These are phyloP conservation scores for Pantherophis alleghaniensis DNA, from an alignment of 2,797 vertebrate genomes.

Conservation along the genomic window DNA sequence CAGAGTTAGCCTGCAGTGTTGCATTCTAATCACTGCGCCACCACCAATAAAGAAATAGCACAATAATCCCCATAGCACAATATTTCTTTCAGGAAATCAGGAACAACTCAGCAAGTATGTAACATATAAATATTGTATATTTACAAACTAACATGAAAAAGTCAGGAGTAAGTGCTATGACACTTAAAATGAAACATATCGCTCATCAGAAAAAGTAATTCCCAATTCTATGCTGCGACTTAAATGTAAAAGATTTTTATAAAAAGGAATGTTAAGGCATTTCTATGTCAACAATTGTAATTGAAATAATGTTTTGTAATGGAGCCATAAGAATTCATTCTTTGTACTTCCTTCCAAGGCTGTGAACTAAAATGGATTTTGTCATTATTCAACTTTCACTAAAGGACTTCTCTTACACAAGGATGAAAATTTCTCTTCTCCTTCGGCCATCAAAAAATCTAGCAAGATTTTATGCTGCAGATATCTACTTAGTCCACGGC, in stretches of 20 bases:
- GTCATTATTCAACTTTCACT: neutral
- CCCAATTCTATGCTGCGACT: neutral
- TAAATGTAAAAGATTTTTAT: conserved; percentile 1
- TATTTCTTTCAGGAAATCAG: neutral
- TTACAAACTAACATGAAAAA: neutral
- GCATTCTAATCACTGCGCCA: neutral
- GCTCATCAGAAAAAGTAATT: neutral
- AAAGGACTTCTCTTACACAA: conserved; percentile 23
- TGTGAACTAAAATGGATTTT: conserved; percentile 7
- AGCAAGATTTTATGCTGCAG: neutral
- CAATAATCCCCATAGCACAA: too few relatives aligned
- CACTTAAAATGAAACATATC: conserved; percentile 11
- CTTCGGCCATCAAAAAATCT: neutral
- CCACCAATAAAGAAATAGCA: neutral
- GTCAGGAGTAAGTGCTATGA: neutral
- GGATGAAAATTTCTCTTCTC: conserved; percentile 8
- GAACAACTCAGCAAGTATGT: neutral
- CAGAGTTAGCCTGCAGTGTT: neutral
- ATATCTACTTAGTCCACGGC: neutral
- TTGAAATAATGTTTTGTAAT: conserved; percentile 37
- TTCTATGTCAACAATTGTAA: conserved; percentile 13
- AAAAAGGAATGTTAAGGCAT: neutral
- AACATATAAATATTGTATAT: neutral
- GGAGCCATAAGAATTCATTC: neutral
- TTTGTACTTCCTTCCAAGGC: conserved; percentile 22